Percentiles rank a stretch among this genome's conserved stretches.
These are phyloP conservation scores for Caenorhabditis brenneri DNA, from an alignment of 1,140 invertebrate genomes.

Conservation along the genomic window DNA sequence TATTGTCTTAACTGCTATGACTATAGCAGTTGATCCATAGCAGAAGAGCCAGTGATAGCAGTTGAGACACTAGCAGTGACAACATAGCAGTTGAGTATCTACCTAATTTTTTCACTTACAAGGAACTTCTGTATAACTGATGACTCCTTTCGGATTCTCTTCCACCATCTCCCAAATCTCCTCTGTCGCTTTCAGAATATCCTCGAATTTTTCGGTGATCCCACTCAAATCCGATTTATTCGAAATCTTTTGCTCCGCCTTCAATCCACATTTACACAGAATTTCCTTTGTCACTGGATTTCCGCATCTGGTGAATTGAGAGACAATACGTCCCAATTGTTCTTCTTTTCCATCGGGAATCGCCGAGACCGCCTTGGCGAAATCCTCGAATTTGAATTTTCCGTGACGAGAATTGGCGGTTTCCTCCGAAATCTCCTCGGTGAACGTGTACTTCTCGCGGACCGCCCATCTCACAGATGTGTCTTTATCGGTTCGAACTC, in stretches of 20 bases:
- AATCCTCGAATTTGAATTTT: background rate
- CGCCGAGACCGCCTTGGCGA: conserved; percentile 45
- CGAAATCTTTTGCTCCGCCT: conserved; percentile 73
- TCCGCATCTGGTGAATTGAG: conserved; percentile 83
- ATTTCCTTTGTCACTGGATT: conserved; percentile 88
- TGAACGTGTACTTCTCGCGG: conserved; percentile 83
- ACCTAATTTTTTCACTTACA: conserved; percentile 16
- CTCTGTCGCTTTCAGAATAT: conserved; percentile 53
- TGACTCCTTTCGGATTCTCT: background rate
- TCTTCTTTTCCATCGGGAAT: conserved; percentile 77
- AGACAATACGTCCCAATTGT: conserved; percentile 83
- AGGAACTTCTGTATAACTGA: background rate
- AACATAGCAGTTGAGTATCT: too few species aligned
- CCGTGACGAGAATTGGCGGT: too few species aligned
- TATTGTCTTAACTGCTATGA: too few species aligned
- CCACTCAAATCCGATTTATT: conserved; percentile 61
- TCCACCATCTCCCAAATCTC: background rate
- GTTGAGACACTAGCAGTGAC: too few species aligned
- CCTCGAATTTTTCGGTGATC: conserved; percentile 72
- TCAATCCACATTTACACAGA: conserved; percentile 79
- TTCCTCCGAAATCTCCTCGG: background rate
- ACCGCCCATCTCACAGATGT: conserved; percentile 90
- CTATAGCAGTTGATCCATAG: too few species aligned
- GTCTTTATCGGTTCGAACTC: conserved; percentile 86
- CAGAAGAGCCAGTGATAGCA: too few species aligned